Evolutionary conservation across 2,113 vertebrate species (phyloP), one percentile per base, ranked within the genome.

Genomic region (Australoheros scitulus): DNA sequence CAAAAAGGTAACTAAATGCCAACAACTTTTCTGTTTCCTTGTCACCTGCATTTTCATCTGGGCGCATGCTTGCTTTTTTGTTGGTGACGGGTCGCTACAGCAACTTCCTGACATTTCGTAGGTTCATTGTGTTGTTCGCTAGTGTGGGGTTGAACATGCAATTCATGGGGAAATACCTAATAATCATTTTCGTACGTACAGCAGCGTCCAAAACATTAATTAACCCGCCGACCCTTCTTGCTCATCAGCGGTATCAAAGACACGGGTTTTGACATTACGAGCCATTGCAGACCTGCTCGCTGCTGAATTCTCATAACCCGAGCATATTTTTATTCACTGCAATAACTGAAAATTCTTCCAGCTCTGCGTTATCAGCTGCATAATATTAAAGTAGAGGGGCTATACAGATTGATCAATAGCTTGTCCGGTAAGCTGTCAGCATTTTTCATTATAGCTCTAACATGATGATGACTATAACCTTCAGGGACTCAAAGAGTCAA

Each of bases 1-100:
- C 98, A 99, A 97, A 99, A 99, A 99, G 98, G 98, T 99, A 99
- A 99, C 97, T 96, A 96, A 97, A 97, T 97, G 95, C 96, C 95
- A 96, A 97, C 94, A 95, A 92, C 93, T 96, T 93, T 91, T 78
- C 61, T 65, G 72, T 82, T 84, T 90, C 43, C 20, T 52, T 18
- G 55, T 92, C 93, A 96, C 91, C 94, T 96, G 95, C 95, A 94
- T 94, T 95, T 95, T 56, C 80, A 85, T 81, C 74, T 75, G 92
- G 94, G 94, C 94, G 92, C 94, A 85, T 92, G 92, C 92, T 84
- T 90, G 78, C 74, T 64, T 50, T 61, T 61, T 63, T 91, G 22
- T 76, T 57, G 91, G 92, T 91, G 90, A 55, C 1, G 86, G 91
- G 81, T 57, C 41, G 29, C 89, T 63, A 4, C 60, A 29, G 64